Base-by-base conservation (phyloP, 2,113 vertebrate genomes). In the Hylia prasina region DNA sequence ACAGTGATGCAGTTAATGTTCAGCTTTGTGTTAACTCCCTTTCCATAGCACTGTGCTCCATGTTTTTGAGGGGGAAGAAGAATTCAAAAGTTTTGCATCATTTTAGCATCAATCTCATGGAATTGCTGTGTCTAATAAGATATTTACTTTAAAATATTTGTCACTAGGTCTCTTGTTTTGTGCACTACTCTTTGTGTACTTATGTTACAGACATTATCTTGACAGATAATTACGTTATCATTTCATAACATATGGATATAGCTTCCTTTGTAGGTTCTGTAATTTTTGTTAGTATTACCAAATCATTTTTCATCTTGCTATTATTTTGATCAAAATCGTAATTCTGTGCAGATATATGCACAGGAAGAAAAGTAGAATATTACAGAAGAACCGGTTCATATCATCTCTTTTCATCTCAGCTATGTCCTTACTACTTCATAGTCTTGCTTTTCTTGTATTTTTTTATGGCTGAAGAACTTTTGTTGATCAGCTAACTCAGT, bases 41-140 rank as follows among this genome's bases (percentile, higher is more conserved):
- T 76, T 23, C 10, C 8, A 9, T 35, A 10, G 13, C 24, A 39
- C 19, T 3, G 5, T 16, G 21, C n/a, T 45, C 15, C 10, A 0
- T 33, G 18, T 10, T 89, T 66, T 35, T 64, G 14, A 20, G 21
- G 7, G 5, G 1, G 7, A 6, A 2, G 16, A 31, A 40, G 23
- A 33, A 11, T 33, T 27, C 11, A 13, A 0, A 54, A 58, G 18
- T 35, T 44, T 54, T 63, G 8, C 6, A 11, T 73, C 3, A 8
- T 42, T 50, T 54, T 50, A 56, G 8, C 13, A 17, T 60, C 30
- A 37, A 13, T 84, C 28, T 84, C 30, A n/a, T 40, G 45, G 40
- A 66, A 25, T 81, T 72, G 13, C 19, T 37, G 2, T 24, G 12
- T 86, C 42, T 88, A 22, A 37, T 35, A 20, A 0, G 7, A 35